Evolutionary conservation across 2,888 invertebrate species (phyloP), one percentile per base, ranked within the genome.

Genomic region (Watsonalla binaria): DNA sequence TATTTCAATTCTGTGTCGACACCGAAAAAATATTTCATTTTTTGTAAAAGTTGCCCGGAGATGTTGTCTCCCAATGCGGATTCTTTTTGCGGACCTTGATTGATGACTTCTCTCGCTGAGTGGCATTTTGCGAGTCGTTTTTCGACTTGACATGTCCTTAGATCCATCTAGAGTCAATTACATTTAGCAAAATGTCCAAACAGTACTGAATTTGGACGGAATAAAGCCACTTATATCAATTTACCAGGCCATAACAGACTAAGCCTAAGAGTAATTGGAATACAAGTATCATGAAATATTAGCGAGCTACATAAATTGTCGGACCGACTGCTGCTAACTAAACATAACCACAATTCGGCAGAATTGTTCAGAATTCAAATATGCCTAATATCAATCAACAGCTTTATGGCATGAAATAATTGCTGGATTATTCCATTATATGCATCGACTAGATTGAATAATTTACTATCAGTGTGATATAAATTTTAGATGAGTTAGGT

Each of bases 51-150:
- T 72, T 72, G 70, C 66, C 70, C 66, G 65, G 73, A 76, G 72
- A 76, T 77, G 72, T 74, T 82, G 72, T 73, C 76, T 71, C 78
- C 69, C 71, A 70, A 68, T 65, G 77, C 71, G 78, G 70, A 74
- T 77, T 69, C 74, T 82, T 84, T 82, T 80, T 80, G 74, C 76
- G 65, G 60, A 72, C 56, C 74, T 76, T 87, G 86, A 88, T 86
- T 85, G 84, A 87, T 88, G 84, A 80, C 69, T 79, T 82, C 80
- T 78, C 80, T 78, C 76, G 75, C 71, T 73, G 62, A 65, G 76
- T 76, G 82, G 82, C 84, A 77, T 78, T 80, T 61, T 70, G 69
- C 70, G 65, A 65, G 67, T 55, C 67, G 70, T 70, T 75, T 79
- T 72, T 78, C 65, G 59, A 66, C 65, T 68, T 61, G 68, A 65